These are phyloP conservation scores for Paramormyrops hopkinsi DNA, from an alignment of 2,797 vertebrate species.

Conservation along the genomic window DNA sequence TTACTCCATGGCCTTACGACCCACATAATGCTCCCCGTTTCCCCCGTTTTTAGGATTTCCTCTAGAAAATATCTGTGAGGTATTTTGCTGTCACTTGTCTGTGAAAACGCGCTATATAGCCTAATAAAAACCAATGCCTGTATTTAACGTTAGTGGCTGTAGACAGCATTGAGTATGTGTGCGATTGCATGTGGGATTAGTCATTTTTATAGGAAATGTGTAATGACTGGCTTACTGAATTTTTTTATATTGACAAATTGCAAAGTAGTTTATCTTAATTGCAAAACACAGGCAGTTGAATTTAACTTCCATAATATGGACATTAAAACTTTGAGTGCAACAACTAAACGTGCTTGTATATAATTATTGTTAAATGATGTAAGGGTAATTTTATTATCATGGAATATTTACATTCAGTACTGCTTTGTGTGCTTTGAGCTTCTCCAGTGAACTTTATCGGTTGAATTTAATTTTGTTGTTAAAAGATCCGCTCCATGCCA, in stretches of 20 bases:
- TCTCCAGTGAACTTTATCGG: neutral
- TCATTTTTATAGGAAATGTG: neutral
- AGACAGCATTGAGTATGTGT: neutral
- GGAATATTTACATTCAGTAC: neutral
- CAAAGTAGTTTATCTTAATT: neutral
- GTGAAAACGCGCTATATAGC: neutral
- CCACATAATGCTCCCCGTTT: neutral
- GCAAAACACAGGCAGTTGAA: neutral
- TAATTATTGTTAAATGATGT: neutral
- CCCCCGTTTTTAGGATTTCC: neutral
- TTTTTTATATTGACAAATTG: neutral
- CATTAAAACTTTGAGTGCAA: slow-evolving; percentile 47
- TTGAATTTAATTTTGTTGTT: neutral
- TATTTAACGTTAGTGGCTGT: neutral
- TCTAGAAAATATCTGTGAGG: neutral
- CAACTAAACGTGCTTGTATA: slow-evolving; percentile 38
- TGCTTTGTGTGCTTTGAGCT: neutral
- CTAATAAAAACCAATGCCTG: neutral
- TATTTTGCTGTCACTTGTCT: neutral
- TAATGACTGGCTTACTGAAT: neutral
- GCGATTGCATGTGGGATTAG: neutral
- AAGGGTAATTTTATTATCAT: neutral
- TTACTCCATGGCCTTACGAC: neutral
- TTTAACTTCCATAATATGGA: neutral
- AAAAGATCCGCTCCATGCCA: neutral